Conservation (phyloP, 2,113 vertebrate genomes). For the Noctilio leporinus region DNA sequence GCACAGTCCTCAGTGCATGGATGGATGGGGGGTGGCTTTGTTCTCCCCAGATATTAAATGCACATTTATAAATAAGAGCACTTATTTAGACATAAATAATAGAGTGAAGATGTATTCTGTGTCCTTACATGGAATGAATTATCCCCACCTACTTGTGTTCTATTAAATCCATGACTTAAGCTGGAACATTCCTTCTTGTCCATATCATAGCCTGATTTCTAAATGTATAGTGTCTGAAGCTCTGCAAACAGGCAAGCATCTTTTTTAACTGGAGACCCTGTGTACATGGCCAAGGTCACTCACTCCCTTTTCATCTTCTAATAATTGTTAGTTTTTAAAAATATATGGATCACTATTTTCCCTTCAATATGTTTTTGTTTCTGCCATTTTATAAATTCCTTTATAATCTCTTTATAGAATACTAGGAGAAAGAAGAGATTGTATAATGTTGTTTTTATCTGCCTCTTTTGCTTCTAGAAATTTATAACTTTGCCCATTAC, state of each 20-base stretch:
- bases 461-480: neutral
- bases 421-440: neutral
- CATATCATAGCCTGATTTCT: neutral
- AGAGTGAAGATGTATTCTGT: neutral
- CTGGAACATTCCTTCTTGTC: neutral
- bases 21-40: rapidly evolving
- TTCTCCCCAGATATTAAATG: neutral
- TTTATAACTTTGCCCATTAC: neutral
- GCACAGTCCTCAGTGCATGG: neutral
- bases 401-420: neutral
- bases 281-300: neutral
- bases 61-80: neutral
- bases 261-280: neutral
- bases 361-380: neutral
- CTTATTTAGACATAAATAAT: neutral
- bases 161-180: neutral
- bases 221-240: neutral
- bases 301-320: neutral
- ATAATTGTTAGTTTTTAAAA: neutral
- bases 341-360: neutral
- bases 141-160: neutral
- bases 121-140: neutral
- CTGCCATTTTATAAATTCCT: neutral
- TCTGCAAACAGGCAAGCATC: rapidly evolving
- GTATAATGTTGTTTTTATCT: neutral